phyloP scores from a whole-genome alignment of 2,113 vertebrate species.

The Antechinus stuartii region DNA sequence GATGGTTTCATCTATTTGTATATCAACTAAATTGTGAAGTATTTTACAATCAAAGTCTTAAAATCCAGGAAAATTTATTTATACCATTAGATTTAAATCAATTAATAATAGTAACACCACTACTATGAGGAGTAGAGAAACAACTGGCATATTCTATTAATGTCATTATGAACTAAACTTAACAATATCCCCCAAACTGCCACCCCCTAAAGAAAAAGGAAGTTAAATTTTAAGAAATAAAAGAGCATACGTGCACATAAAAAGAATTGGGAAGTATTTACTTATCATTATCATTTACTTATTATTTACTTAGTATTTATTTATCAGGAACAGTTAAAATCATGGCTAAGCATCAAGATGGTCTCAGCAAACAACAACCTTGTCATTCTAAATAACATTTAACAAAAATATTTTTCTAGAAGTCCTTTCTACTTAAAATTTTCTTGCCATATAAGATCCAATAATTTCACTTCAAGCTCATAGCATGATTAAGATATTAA shows the following conservation, averaged over 20 bases:
- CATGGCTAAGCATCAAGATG: background rate
- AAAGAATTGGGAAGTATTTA: background rate
- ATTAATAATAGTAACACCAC: conserved; percentile 31
- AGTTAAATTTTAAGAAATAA: background rate
- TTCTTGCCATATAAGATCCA: background rate
- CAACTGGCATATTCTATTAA: conserved; percentile 25
- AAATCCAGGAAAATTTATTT: background rate
- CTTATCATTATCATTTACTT: too few relatives aligned
- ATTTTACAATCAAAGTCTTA: conserved; percentile 20
- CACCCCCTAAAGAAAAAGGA: background rate
- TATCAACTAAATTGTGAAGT: background rate
- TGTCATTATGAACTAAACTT: background rate
- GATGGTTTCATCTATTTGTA: conserved; percentile 38
- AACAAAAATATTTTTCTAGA: background rate
- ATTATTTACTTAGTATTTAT: too few relatives aligned
- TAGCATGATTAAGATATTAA: background rate
- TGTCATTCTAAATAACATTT: background rate
- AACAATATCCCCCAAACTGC: background rate
- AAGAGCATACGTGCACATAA: background rate
- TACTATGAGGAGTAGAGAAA: conserved; percentile 3
- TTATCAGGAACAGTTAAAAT: background rate
- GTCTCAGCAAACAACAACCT: background rate
- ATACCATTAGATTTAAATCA: conserved; percentile 31
- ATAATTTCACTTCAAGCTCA: background rate
- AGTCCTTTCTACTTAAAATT: background rate